These are phyloP conservation scores for Orestias chungarensis DNA, from an alignment of 2,797 vertebrate genomes.

Conservation along the genomic window DNA sequence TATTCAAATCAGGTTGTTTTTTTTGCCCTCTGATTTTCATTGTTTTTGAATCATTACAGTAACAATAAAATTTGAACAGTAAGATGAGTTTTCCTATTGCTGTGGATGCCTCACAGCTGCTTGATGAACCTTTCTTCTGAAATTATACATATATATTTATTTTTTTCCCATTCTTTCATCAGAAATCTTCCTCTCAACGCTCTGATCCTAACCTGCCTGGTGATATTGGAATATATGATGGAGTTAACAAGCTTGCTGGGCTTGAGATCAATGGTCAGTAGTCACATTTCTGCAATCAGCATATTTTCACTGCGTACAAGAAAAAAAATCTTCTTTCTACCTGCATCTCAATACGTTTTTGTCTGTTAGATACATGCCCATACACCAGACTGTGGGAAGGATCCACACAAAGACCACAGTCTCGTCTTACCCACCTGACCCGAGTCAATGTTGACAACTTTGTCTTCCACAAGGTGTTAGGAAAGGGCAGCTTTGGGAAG, in stretches of 20 bases:
- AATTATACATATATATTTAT: conserved; percentile 8
- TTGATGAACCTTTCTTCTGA: conserved; percentile 9
- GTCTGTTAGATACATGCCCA: conserved; percentile 74
- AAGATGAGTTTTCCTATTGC: neutral
- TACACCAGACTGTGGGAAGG: conserved; percentile 92
- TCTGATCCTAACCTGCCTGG: conserved; percentile 80
- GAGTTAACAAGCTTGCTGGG: conserved; percentile 83
- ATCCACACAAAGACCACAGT: conserved; percentile 65
- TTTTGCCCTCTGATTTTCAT: too few species aligned
- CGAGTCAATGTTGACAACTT: conserved; percentile 89
- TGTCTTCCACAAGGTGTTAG: conserved; percentile 92
- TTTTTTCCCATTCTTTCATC: conserved; percentile 14
- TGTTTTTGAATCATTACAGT: neutral
- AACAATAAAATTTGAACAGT: neutral
- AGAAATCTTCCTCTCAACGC: conserved; percentile 86
- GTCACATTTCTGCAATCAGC: conserved; percentile 1
- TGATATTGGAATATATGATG: conserved; percentile 89
- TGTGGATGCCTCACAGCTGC: neutral
- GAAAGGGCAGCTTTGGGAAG: conserved; percentile 99
- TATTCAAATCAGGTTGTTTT: neutral
- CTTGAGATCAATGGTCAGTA: conserved; percentile 72
- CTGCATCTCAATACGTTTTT: neutral
- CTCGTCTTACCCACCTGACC: conserved; percentile 79
- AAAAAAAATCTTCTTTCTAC: neutral
- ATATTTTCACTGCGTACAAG: neutral